Conservation (phyloP, 2,113 vertebrate species). For the Ascaphus truei region DNA sequence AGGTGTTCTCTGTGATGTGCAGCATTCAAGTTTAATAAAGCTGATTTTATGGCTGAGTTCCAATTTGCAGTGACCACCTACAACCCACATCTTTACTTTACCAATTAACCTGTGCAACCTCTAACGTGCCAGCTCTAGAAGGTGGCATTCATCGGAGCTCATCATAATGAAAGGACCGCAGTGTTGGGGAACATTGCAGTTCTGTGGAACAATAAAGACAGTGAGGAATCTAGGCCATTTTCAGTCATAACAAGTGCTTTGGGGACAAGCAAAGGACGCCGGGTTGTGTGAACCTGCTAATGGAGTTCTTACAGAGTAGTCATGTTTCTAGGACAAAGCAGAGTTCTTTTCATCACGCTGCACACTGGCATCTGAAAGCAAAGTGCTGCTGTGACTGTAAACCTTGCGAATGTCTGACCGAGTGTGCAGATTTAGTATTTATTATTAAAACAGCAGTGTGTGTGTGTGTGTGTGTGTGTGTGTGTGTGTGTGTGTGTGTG, state of each 20-base stretch:
- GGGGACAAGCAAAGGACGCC: neutral
- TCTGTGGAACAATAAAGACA: neutral
- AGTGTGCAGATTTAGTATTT: no score
- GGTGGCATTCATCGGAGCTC: neutral
- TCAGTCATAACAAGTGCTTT: neutral
- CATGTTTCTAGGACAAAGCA: neutral
- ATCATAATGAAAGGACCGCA: neutral
- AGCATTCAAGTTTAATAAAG: no score
- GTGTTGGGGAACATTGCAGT: neutral
- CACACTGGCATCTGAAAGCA: neutral
- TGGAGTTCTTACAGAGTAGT: neutral
- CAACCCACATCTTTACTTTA: no score
- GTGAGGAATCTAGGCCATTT: conserved; percentile 1
- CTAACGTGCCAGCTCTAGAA: neutral
- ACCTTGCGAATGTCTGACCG: no score
- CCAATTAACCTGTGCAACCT: neutral
- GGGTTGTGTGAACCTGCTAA: neutral
- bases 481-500: no score
- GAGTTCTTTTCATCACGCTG: neutral
- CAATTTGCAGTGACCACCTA: no score
- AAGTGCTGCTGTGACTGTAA: no score
- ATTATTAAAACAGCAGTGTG: no score
- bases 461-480: no score
- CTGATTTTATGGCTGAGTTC: no score
- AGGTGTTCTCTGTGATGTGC: no score